A percentile compares a stretch with the other conserved stretches of the same genome.
These are phyloP conservation scores for Drosophila serrata DNA, from an alignment of 1,140 invertebrate genomes.

Conservation along the genomic window DNA sequence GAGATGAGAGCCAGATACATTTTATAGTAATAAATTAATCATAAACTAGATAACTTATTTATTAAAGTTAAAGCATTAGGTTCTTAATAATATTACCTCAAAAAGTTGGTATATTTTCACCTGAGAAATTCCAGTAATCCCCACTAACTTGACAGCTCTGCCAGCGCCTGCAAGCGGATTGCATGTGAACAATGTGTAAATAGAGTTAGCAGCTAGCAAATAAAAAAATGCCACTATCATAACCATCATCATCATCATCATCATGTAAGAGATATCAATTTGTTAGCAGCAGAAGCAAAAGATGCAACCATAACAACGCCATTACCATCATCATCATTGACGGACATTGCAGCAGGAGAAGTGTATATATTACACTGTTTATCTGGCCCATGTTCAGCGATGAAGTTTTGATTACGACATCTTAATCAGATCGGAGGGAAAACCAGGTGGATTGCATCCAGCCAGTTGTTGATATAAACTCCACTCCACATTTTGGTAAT, in stretches of 20 bases:
- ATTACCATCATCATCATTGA: constrained; percentile 7
- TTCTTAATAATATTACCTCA: no score
- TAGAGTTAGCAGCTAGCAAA: constrained; percentile 36
- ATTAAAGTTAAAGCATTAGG: no score
- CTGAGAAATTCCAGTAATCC: background rate
- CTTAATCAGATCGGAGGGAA: constrained; percentile 26
- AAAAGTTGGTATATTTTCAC: no score
- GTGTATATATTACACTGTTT: constrained; percentile 18
- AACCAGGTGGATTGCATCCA: constrained; percentile 1
- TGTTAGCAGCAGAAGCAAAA: constrained; percentile 44
- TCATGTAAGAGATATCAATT: constrained; percentile 68
- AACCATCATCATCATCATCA: constrained; percentile 30
- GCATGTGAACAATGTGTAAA: constrained; percentile 61
- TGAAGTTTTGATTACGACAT: constrained; percentile 31
- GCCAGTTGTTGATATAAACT: background rate
- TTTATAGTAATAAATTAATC: no score
- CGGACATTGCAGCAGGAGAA: constrained; percentile 6
- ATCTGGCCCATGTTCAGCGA: constrained; percentile 17
- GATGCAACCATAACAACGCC: constrained; percentile 10
- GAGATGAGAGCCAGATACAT: constrained; percentile 18
- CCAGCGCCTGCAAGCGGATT: constrained; percentile 10
- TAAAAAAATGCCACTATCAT: no score
- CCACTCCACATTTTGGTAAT: background rate
- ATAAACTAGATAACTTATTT: no score
- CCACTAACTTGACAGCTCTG: background rate